Conservation (phyloP, 64 coral and sea anemone species). For the Montipora foliosa region DNA sequence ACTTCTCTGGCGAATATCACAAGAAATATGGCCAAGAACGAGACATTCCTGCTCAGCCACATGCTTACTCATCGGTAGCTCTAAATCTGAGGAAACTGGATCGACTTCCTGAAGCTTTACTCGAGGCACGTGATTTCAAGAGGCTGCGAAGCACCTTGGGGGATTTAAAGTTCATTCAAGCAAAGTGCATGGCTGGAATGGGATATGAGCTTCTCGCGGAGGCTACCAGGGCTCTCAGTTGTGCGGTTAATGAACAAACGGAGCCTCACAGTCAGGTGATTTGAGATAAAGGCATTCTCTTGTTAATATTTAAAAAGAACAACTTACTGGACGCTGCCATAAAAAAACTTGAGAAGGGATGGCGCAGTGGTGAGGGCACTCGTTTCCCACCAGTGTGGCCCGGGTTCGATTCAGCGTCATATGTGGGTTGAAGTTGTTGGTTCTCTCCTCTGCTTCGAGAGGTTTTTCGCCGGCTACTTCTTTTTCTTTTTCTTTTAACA, state of each 20-base stretch:
- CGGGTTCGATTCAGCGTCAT: no score
- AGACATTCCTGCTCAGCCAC: slow-evolving; percentile 45
- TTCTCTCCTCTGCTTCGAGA: no score
- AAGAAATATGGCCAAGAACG: slow-evolving; percentile 35
- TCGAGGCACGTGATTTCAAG: slow-evolving; percentile 55
- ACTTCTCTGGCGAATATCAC: slow-evolving; percentile 48
- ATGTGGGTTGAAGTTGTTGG: no score
- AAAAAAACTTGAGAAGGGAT: no score
- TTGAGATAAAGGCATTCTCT: background rate
- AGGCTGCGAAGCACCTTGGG: slow-evolving; percentile 41
- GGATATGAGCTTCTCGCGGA: slow-evolving; percentile 60
- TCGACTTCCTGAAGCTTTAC: slow-evolving; percentile 37
- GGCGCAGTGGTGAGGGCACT: no score
- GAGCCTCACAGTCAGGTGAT: background rate
- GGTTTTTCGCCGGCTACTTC: no score
- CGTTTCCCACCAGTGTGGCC: no score
- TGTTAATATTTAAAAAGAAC: no score
- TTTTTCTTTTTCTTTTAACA: no score
- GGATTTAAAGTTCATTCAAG: slow-evolving; percentile 65
- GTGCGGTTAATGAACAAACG: background rate
- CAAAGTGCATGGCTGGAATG: slow-evolving; percentile 78
- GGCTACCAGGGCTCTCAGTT: slow-evolving; percentile 27
- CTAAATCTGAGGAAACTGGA: slow-evolving; percentile 69
- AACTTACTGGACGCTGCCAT: no score
- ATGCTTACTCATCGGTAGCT: slow-evolving; percentile 47